These are phyloP conservation scores for Choristoneura fumiferana DNA, from an alignment of 1,140 invertebrate species.

Conservation along the genomic window DNA sequence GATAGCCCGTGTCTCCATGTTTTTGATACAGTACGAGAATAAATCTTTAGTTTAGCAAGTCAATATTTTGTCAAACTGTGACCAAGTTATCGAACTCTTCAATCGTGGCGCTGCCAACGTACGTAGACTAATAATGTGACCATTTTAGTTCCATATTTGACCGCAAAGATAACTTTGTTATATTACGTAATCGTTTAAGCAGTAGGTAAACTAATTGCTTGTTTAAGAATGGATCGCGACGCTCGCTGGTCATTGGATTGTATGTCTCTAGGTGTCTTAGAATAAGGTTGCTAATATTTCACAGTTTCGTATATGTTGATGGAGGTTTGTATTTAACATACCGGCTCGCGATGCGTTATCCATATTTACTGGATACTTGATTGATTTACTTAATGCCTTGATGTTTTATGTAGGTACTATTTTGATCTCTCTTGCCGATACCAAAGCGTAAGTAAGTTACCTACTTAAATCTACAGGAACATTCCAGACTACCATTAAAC, in stretches of 20 bases:
- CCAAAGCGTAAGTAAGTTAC: too few relatives aligned
- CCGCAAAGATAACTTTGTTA: slow-evolving; percentile 1
- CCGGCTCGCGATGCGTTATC: slow-evolving; percentile 9
- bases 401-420: too few relatives aligned
- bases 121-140: too few relatives aligned
- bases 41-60: slow-evolving; percentile 18
- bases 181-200: slow-evolving; percentile 1
- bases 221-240: slow-evolving; percentile 6
- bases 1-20: slow-evolving; percentile 38
- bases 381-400: too few relatives aligned
- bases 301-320: not conserved
- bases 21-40: slow-evolving; percentile 22
- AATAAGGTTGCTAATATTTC: slow-evolving; percentile 1
- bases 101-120: not conserved
- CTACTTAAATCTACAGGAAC: too few relatives aligned
- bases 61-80: not conserved
- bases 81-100: not conserved
- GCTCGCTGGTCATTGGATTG: not conserved
- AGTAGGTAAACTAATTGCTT: slow-evolving; percentile 1
- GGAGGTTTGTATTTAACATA: slow-evolving; percentile 9
- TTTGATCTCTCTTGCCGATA: too few relatives aligned
- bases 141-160: slow-evolving; percentile 4
- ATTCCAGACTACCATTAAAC: too few relatives aligned
- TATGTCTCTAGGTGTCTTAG: not conserved
- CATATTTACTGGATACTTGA: slow-evolving; percentile 2